These are phyloP conservation scores for Mesorhabditis belari DNA, from an alignment of 2,888 invertebrate species.

Conservation along the genomic window DNA sequence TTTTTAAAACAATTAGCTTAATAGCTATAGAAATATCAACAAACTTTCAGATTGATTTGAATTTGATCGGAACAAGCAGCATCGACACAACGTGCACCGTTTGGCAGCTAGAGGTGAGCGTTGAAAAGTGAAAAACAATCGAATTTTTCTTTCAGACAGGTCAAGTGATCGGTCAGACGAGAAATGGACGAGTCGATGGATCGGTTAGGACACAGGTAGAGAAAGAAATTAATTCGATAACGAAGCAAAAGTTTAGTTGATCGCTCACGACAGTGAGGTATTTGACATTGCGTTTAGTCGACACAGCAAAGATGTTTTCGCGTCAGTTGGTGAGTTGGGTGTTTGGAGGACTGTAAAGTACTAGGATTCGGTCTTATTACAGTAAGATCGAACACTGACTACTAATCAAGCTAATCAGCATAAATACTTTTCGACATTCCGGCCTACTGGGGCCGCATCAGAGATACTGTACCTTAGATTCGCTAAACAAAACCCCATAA, in stretches of 20 bases:
- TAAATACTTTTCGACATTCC: no score
- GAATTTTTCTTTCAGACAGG: conserved; percentile 55
- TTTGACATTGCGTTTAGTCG: conserved; percentile 98
- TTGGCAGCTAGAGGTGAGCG: conserved; percentile 91
- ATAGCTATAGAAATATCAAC: not conserved
- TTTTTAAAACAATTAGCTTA: not conserved
- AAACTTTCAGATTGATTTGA: conserved; percentile 91
- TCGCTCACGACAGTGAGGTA: conserved; percentile 92
- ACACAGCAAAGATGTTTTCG: conserved; percentile 98
- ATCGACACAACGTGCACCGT: conserved; percentile 99
- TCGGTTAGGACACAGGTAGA: conserved; percentile 87
- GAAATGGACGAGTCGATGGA: conserved; percentile 58
- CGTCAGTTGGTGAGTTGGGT: conserved; percentile 70
- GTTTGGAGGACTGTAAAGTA: not conserved
- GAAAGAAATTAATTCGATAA: no score
- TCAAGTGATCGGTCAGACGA: conserved; percentile 68
- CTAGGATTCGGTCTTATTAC: no score
- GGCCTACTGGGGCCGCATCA: no score
- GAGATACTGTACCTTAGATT: no score
- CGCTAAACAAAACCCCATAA: no score
- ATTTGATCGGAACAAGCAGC: conserved; percentile 91
- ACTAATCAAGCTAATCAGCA: no score
- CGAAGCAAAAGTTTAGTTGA: no score
- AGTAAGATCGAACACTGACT: no score
- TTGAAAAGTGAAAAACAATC: no score